A percentile compares a stretch with the other conserved stretches of the same genome.
These are phyloP conservation scores for Cyphomyrus plagiostoma DNA, from an alignment of 2,113 vertebrate species.

Conservation along the genomic window DNA sequence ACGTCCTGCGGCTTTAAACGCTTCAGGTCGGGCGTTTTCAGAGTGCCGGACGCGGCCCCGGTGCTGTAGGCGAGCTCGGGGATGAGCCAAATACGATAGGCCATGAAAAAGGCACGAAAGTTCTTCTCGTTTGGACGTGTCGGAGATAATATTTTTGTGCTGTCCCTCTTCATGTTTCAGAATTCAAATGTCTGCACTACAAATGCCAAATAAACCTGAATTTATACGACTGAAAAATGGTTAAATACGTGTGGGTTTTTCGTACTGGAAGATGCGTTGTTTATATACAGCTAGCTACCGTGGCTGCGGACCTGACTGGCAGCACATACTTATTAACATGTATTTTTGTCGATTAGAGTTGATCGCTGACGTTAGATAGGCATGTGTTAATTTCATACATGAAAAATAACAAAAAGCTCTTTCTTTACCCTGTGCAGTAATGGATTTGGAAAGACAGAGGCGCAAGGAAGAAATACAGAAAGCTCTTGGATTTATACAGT, in stretches of 20 bases:
- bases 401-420: background rate
- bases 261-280: slow-evolving; percentile 1
- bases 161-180: background rate
- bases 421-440: slow-evolving; percentile 38
- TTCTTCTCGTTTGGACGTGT: background rate
- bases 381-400: background rate
- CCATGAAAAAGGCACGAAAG: slow-evolving; percentile 18
- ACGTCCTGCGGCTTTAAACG: background rate
- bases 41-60: background rate
- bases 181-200: background rate
- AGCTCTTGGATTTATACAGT: slow-evolving; percentile 96
- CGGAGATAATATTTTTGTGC: background rate
- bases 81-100: slow-evolving; percentile 6
- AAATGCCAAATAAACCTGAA: background rate
- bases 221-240: background rate
- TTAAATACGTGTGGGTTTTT: background rate
- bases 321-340: background rate
- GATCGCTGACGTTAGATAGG: background rate
- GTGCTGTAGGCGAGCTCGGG: background rate
- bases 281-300: background rate
- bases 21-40: background rate
- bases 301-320: background rate
- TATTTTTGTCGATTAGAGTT: background rate
- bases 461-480: slow-evolving; percentile 94
- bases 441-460: slow-evolving; percentile 83